Evolutionary conservation across 2,113 vertebrate species (phyloP), one percentile per base, ranked within the genome.

Genomic region (Zosterops pallidus): DNA sequence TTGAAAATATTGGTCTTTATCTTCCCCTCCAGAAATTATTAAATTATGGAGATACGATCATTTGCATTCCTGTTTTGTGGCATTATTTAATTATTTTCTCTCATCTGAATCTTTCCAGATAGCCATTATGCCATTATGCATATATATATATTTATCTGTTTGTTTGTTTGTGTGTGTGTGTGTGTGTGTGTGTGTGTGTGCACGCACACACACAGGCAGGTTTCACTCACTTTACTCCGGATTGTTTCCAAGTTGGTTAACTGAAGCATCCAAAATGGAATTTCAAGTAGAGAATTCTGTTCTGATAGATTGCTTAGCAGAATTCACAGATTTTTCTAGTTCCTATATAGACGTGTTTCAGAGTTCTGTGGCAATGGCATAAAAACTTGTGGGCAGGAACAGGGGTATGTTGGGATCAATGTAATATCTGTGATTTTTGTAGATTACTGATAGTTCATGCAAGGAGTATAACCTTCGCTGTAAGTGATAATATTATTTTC

Each of bases 111-210:
- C 33, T 70, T 88, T 80, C 18, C 12, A 13, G 20, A 12, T 53
- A 76, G 2, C 15, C 16, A 23, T 70, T 80, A 42, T 12, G 8
- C 31, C 39, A 39, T 39, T 39, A 39, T 39, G 20, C 44, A 49
- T 24, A 50, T 15, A 50, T 26, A 50, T 26, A 26, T 26, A 26
- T 26, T 14, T 49, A 49, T 47, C 9, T 46, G 12, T 39, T 39
- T 46, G 19, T 21, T 20, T 46, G 44, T 26, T 2, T 0, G 50
- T 15, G 0, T n/a, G 11, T n/a, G 11, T 26, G 20, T 11, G 4
- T 0, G 21, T n/a, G 7, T 39, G 7, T 33, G 12, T 21, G 2
- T 28, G 20, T 12, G 4, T 0, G 20, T 12, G 4, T 0, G 0
- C 6, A 17, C 39, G 39, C 39, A 39, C 39, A 39, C 39, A 39